Evolutionary conservation across 2,113 vertebrate genomes (phyloP).

Genomic region (Zosterops pallidus): DNA sequence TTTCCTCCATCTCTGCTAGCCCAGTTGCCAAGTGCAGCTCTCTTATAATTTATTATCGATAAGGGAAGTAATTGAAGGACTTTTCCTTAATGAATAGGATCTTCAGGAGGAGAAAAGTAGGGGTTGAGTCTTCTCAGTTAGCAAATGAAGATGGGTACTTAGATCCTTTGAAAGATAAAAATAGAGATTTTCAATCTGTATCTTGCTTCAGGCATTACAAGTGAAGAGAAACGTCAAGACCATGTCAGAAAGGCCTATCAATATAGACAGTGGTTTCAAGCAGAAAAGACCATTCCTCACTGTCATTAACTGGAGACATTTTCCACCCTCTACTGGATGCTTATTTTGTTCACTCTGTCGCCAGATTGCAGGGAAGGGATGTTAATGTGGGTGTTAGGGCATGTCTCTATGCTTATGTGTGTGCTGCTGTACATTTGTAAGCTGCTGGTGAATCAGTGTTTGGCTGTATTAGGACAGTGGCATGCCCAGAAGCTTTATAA

Average conservation of each 20-base stretch:
- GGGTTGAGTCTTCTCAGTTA: background rate
- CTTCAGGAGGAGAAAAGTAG: background rate
- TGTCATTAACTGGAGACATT: background rate
- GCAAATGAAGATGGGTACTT: background rate
- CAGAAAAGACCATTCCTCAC: background rate
- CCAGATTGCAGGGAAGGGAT: background rate
- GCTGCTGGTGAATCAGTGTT: constrained; percentile 30
- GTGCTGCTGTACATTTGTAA: background rate
- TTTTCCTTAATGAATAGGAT: background rate
- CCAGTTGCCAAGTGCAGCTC: background rate
- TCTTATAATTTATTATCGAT: background rate
- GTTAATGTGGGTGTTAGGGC: background rate
- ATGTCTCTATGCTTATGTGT: background rate
- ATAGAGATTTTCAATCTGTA: background rate
- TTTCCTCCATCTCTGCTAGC: background rate
- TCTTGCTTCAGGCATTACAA: background rate
- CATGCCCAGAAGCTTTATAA: constrained; percentile 25
- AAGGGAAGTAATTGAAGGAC: background rate
- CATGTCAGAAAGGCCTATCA: background rate
- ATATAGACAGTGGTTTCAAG: background rate
- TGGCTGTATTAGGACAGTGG: constrained; percentile 5
- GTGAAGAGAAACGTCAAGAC: background rate
- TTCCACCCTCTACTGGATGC: background rate
- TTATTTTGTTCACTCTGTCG: background rate
- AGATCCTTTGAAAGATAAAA: background rate